A percentile compares a stretch with the other conserved stretches of the same genome.
Evolutionary conservation across 2,113 vertebrate genomes (phyloP).

Genomic region (Vulpes ferrilata): DNA sequence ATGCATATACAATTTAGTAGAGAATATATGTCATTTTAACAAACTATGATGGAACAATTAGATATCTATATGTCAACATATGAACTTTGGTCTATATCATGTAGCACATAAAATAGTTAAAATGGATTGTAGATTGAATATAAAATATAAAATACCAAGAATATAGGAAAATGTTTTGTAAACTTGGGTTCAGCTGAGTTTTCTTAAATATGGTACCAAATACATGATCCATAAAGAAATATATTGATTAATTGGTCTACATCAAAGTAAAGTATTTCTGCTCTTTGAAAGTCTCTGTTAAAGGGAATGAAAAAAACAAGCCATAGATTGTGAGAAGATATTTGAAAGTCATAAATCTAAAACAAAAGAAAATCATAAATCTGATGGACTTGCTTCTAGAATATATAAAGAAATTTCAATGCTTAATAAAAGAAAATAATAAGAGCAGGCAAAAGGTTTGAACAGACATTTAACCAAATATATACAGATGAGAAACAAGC

Average conservation of each 20-base stretch:
- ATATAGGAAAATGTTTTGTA: neutral
- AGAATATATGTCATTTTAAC: neutral
- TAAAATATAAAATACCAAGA: constrained; percentile 6
- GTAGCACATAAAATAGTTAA: neutral
- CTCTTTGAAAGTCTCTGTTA: neutral
- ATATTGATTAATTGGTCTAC: neutral
- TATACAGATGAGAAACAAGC: neutral
- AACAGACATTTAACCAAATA: neutral
- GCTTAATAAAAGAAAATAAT: neutral
- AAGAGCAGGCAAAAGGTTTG: neutral
- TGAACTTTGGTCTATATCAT: neutral
- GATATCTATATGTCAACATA: neutral
- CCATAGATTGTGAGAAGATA: neutral
- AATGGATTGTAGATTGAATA: neutral
- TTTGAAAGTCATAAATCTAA: neutral
- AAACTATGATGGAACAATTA: neutral
- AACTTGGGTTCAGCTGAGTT: neutral
- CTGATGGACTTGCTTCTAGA: neutral
- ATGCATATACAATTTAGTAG: neutral
- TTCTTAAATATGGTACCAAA: neutral
- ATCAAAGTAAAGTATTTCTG: neutral
- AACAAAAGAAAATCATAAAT: neutral
- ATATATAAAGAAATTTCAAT: neutral
- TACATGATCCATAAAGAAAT: neutral
- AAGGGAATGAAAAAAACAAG: neutral